Evolutionary conservation across 1,140 invertebrate species (phyloP).

Genomic region (Drosophila cardini): DNA sequence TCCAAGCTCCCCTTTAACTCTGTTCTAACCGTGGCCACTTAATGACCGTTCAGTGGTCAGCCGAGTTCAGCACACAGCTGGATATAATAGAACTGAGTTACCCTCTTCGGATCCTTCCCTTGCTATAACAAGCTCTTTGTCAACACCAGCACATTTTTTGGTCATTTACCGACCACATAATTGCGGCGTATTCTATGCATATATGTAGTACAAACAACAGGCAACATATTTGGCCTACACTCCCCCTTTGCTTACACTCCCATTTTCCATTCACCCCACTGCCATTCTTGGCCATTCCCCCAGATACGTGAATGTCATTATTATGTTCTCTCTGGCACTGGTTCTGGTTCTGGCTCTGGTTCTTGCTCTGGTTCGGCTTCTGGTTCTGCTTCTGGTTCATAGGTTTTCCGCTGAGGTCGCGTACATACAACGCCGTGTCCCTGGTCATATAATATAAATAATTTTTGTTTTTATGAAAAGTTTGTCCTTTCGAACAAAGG

Average conservation of each 20-base stretch:
- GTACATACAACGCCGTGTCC: constrained; percentile 37
- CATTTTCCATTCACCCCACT: neutral
- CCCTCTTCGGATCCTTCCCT: neutral
- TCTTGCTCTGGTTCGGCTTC: constrained; percentile 11
- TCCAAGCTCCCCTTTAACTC: neutral
- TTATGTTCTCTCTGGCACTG: constrained; percentile 66
- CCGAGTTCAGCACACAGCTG: constrained; percentile 32
- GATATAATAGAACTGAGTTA: neutral
- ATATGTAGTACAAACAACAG: constrained; percentile 38
- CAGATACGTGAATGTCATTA: constrained; percentile 56
- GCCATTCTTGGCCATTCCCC: constrained; percentile 15
- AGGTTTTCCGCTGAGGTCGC: constrained; percentile 71
- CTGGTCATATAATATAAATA: constrained; percentile 17
- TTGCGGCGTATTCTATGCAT: constrained; percentile 80
- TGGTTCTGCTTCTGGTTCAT: constrained; percentile 58
- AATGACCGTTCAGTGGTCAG: constrained; percentile 78
- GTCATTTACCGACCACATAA: constrained; percentile 82
- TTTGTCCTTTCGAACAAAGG: constrained; percentile 75
- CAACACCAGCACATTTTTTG: constrained; percentile 83
- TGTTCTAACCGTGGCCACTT: constrained; percentile 68
- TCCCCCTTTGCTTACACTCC: neutral
- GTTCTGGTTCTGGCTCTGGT: constrained; percentile 5
- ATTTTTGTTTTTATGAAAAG: constrained; percentile 63
- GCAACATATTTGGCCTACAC: constrained; percentile 21
- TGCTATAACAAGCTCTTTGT: constrained; percentile 78